Evolutionary conservation across 2,888 invertebrate genomes (phyloP), one percentile per base, ranked within the genome.

Genomic region (Crioceris asparagi): DNA sequence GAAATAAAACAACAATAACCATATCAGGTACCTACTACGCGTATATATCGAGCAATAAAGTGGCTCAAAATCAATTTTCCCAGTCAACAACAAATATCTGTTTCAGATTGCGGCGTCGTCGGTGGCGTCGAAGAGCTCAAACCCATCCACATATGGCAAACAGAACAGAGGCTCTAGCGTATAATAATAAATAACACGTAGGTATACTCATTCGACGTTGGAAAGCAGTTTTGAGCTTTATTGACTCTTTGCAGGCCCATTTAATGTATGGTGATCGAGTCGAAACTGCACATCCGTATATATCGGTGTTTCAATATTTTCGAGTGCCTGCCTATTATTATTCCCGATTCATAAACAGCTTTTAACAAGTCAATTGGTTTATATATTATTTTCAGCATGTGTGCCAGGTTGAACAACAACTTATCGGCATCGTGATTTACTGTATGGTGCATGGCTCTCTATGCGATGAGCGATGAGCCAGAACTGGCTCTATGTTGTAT

Each of bases 341-440:
- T 50, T 44, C 49, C 56, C 55, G 53, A 58, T 58, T 56, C 56
- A 57, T 56, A 56, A 58, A 58, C 57, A 56, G 53, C 47, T 51
- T 56, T 58, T 57, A 57, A 57, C 57, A 50, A 56, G 56, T 55
- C 55, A 56, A 57, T 57, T 53, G 56, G 53, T 53, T 50, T 54
- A n/a, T n/a, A n/a, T n/a, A n/a, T n/a, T n/a, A 52, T 55, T 55
- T 52, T 46, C 46, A 37, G 41, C 45, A 27, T 15, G 27, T 27
- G 14, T 12, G 27, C 15, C 11, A 4, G 21, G 21, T 21, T 10
- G 21, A 7, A 14, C 27, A 27, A 27, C 27, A 27, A 27, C 27
- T 27, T 27, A 27, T 27, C 27, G 27, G 27, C 15, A 27, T 27
- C 15, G 12, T 27, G 27, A 27, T 27, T 27, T 27, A 27, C 27